These are phyloP conservation scores for Leuciscus waleckii DNA, from an alignment of 2,797 vertebrate species.

Conservation along the genomic window DNA sequence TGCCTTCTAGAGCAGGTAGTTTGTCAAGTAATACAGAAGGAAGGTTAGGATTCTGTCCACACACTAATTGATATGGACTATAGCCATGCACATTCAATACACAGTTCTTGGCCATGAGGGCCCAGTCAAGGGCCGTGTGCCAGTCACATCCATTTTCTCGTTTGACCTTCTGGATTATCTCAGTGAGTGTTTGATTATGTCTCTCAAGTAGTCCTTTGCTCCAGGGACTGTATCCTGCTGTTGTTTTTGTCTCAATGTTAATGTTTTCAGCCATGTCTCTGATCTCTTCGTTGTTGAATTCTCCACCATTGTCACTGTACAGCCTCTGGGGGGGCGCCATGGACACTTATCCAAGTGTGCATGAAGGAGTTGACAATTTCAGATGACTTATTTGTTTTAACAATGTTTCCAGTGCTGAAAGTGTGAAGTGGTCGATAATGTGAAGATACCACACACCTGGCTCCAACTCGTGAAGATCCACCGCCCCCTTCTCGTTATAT, in stretches of 20 bases:
- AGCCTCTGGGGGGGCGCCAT: slow-evolving; percentile 21
- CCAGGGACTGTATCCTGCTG: slow-evolving; percentile 28
- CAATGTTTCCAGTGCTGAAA: too few relatives aligned
- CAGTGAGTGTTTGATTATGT: slow-evolving; percentile 32
- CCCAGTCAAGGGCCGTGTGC: slow-evolving; percentile 11
- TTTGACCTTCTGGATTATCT: slow-evolving; percentile 34
- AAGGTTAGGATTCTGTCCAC: slow-evolving; percentile 14
- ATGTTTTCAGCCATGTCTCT: slow-evolving; percentile 60
- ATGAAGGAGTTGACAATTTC: too few relatives aligned
- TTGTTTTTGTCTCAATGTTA: slow-evolving; percentile 53
- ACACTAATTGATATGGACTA: slow-evolving; percentile 26
- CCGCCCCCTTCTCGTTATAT: slow-evolving; percentile 51
- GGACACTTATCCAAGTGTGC: slow-evolving; percentile 53
- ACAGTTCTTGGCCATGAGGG: slow-evolving; percentile 40
- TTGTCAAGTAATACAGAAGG: slow-evolving; percentile 24
- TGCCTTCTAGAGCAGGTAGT: slow-evolving; percentile 3
- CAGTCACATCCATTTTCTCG: slow-evolving; percentile 27
- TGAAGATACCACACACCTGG: too few relatives aligned
- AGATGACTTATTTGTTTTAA: too few relatives aligned
- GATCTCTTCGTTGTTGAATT: slow-evolving; percentile 9
- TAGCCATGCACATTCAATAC: slow-evolving; percentile 28
- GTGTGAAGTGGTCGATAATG: too few relatives aligned
- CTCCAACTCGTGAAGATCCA: slow-evolving; percentile 27
- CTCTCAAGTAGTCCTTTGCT: slow-evolving; percentile 15
- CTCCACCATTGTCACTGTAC: slow-evolving; percentile 45